Conservation (phyloP, 2,888 invertebrate species). For the Oxytorus armatus region DNA sequence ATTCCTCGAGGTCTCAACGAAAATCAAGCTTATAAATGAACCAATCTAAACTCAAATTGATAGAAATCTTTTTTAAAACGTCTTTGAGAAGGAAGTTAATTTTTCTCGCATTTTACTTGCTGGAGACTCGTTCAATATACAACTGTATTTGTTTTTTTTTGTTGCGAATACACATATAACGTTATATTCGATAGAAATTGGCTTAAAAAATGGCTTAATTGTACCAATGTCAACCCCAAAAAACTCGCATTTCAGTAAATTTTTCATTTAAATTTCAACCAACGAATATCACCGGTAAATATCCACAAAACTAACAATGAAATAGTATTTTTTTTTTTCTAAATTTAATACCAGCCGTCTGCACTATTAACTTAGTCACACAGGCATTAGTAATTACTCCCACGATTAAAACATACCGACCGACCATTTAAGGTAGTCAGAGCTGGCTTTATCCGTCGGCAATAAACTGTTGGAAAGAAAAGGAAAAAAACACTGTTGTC, state of each 20-base stretch:
- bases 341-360: not conserved
- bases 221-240: too few relatives aligned
- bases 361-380: slow-evolving; percentile 33
- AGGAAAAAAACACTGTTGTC: slow-evolving; percentile 27
- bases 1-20: not conserved
- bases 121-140: not conserved
- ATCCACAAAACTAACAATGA: not conserved
- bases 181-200: too few relatives aligned
- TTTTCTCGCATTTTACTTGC: not conserved
- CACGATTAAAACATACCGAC: slow-evolving; percentile 1
- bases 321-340: not conserved
- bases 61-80: not conserved
- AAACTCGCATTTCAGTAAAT: too few relatives aligned
- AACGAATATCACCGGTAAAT: too few relatives aligned
- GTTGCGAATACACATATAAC: too few relatives aligned
- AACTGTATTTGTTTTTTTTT: too few relatives aligned
- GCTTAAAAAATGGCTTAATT: too few relatives aligned
- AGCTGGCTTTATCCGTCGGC: not conserved
- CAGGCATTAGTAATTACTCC: slow-evolving; percentile 39
- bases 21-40: not conserved
- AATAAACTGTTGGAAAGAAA: slow-evolving; percentile 41
- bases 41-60: not conserved
- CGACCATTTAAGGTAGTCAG: slow-evolving; percentile 32
- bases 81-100: not conserved
- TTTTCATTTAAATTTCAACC: too few relatives aligned